Conservation (phyloP, 2,797 vertebrate genomes). For the Sebastes flavidus region DNA sequence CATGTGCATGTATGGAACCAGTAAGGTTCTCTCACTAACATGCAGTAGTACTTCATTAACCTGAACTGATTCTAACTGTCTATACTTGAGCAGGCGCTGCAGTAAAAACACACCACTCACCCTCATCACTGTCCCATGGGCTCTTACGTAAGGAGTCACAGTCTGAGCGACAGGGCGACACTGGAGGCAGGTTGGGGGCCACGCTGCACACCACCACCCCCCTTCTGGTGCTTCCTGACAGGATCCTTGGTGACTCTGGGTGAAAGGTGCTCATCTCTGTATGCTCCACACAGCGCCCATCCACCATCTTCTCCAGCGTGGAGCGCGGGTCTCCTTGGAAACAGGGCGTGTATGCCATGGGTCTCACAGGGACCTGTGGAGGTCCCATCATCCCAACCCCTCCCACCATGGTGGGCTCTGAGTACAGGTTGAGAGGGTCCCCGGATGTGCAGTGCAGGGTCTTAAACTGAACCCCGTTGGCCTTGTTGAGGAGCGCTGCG, state of each 20-base stretch:
- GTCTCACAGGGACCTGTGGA: constrained; percentile 93
- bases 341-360: constrained; percentile 96
- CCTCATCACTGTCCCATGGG: constrained; percentile 90
- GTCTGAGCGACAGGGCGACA: constrained; percentile 92
- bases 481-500: constrained; percentile 93
- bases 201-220: constrained; percentile 97
- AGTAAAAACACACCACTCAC: constrained; percentile 68
- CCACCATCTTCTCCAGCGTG: constrained; percentile 91
- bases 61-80: background rate
- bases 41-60: background rate
- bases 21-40: too few relatives aligned
- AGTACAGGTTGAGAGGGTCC: constrained; percentile 91
- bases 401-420: constrained; percentile 76
- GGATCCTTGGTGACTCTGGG: constrained; percentile 92
- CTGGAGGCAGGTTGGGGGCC: constrained; percentile 91
- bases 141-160: constrained; percentile 94
- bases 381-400: constrained; percentile 77
- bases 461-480: constrained; percentile 92
- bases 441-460: constrained; percentile 84
- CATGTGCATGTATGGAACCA: too few relatives aligned
- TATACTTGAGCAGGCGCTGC: background rate
- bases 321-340: constrained; percentile 91
- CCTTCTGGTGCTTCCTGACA: constrained; percentile 85
- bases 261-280: constrained; percentile 98
- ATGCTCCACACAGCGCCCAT: constrained; percentile 86